phyloP scores from a whole-genome alignment of 1,140 invertebrate genomes.

The Rhopalosiphum maidis region DNA sequence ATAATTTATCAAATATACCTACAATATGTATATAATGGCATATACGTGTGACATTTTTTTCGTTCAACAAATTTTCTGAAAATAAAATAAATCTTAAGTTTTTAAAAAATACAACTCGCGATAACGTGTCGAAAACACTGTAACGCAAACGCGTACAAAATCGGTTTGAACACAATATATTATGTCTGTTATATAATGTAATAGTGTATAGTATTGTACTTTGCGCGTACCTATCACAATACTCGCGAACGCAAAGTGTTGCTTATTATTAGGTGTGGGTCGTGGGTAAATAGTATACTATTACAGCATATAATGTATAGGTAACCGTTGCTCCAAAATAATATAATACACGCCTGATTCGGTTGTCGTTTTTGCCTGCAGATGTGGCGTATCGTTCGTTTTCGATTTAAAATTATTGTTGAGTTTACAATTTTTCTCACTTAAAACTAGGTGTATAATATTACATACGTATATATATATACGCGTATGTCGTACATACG shows the following conservation, averaged over 20 bases:
- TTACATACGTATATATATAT: background rate
- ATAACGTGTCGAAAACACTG: background rate
- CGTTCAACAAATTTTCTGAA: too few relatives aligned
- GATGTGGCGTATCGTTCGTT: background rate
- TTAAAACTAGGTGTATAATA: background rate
- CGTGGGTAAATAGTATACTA: background rate
- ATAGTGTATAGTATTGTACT: background rate
- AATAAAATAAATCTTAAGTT: background rate
- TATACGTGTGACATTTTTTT: too few relatives aligned
- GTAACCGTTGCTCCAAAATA: background rate
- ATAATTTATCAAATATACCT: too few relatives aligned
- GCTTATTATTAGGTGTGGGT: background rate
- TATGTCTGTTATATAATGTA: background rate
- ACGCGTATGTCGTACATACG: background rate
- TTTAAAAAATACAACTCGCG: background rate
- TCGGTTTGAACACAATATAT: background rate
- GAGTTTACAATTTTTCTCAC: background rate
- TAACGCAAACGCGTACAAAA: background rate
- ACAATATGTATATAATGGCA: too few relatives aligned
- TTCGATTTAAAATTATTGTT: background rate
- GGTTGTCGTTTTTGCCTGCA: background rate
- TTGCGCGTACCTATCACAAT: background rate
- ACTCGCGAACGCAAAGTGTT: background rate
- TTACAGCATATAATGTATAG: background rate
- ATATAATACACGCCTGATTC: background rate